These are phyloP conservation scores for Gryllus longicercus DNA, from an alignment of 2,888 invertebrate genomes.

Conservation along the genomic window DNA sequence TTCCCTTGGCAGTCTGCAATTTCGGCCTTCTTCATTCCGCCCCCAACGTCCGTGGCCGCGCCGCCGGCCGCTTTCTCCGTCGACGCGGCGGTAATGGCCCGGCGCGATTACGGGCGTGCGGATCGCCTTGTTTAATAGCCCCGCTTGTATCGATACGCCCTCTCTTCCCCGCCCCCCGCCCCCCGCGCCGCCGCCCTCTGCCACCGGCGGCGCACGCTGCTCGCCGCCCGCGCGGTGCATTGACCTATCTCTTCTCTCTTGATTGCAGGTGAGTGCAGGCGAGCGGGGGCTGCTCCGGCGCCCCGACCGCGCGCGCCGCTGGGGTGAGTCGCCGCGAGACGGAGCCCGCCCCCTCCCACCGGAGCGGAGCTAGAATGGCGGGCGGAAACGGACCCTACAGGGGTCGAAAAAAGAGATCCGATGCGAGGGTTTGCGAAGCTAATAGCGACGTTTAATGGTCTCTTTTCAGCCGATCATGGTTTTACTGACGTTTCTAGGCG, in stretches of 20 bases:
- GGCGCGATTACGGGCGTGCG: background rate
- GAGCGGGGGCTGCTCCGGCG: background rate
- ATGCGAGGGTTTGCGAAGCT: too few species aligned
- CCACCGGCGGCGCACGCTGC: background rate
- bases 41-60: too few species aligned
- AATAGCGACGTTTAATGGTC: too few species aligned
- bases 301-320: background rate
- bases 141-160: background rate
- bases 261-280: constrained; percentile 6
- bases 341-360: too few species aligned
- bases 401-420: too few species aligned
- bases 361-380: too few species aligned
- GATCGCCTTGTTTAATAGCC: background rate
- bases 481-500: too few species aligned
- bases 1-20: too few species aligned
- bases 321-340: too few species aligned
- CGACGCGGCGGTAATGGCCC: background rate
- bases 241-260: background rate
- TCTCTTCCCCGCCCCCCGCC: background rate
- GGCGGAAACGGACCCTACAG: too few species aligned
- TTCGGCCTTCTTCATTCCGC: too few species aligned
- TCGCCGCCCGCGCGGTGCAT: background rate
- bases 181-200: background rate
- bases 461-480: too few species aligned
- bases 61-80: background rate